Evolutionary conservation across 2,113 vertebrate genomes (phyloP).

Genomic region (Geococcyx californianus): DNA sequence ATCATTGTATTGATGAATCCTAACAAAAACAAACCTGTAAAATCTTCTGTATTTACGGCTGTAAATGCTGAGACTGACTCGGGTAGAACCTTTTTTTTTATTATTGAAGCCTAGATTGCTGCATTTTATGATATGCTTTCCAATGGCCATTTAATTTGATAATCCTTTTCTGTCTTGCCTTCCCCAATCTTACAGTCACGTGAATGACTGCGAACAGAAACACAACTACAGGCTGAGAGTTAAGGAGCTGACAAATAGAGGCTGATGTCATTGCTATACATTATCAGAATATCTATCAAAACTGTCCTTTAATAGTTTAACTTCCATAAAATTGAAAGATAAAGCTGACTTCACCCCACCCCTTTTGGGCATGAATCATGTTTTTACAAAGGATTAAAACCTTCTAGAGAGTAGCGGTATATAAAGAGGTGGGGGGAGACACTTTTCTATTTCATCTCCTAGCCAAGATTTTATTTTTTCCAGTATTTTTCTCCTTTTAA

Average conservation of each 20-base stretch:
- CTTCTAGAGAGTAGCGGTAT: background rate
- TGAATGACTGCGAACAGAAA: background rate
- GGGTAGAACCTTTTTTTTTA: background rate
- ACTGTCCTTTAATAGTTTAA: background rate
- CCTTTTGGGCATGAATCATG: background rate
- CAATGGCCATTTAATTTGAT: background rate
- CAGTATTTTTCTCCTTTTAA: constrained; percentile 20
- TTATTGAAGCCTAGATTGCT: background rate
- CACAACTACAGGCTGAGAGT: background rate
- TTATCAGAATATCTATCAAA: background rate
- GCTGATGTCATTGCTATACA: background rate
- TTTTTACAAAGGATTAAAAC: background rate
- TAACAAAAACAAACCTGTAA: background rate
- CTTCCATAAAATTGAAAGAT: background rate
- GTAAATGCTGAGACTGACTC: background rate
- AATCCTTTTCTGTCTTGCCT: background rate
- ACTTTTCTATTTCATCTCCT: background rate
- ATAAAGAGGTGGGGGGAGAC: background rate
- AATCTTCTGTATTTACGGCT: background rate
- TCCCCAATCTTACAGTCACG: rapidly evolving
- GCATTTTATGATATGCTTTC: background rate
- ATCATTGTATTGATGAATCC: background rate
- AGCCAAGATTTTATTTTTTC: background rate
- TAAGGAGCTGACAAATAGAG: background rate
- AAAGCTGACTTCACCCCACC: background rate